Percentiles rank a stretch among this genome's conserved stretches.
These are phyloP conservation scores for Enteromius thamalakanensis DNA, from an alignment of 2,797 vertebrate genomes.

Conservation along the genomic window DNA sequence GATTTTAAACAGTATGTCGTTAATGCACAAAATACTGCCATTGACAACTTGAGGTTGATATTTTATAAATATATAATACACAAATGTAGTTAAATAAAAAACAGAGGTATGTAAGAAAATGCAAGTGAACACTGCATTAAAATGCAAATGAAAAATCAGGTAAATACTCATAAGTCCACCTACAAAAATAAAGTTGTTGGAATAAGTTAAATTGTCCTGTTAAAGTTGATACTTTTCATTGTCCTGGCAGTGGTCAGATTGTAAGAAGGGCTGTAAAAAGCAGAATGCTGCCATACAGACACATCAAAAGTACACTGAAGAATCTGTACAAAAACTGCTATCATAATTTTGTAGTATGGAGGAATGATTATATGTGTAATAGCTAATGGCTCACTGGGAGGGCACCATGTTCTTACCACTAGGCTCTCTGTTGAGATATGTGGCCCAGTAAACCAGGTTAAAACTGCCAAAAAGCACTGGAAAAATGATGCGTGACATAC, in stretches of 20 bases:
- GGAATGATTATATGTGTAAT: conserved; percentile 7
- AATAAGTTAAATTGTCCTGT: background rate
- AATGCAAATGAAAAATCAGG: conserved; percentile 3
- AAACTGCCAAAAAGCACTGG: conserved; percentile 93
- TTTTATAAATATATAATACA: conserved; percentile 1
- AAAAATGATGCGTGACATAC: conserved; percentile 95
- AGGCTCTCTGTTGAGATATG: conserved; percentile 91
- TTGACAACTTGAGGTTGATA: conserved; percentile 8
- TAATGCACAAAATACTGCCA: background rate
- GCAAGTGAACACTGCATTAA: conserved; percentile 18
- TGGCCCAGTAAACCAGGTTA: conserved; percentile 96
- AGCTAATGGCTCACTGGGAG: conserved; percentile 71
- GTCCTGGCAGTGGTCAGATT: conserved; percentile 29
- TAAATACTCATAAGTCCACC: conserved; percentile 8
- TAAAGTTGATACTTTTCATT: background rate
- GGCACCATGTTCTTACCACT: conserved; percentile 84
- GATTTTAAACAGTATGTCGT: conserved; percentile 3
- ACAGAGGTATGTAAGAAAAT: conserved; percentile 18
- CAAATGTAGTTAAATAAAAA: conserved; percentile 20
- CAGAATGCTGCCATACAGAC: background rate
- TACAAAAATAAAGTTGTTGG: conserved; percentile 38
- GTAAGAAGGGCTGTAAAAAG: background rate
- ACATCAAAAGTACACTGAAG: background rate
- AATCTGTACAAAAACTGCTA: conserved; percentile 7
- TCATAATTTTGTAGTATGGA: background rate